phyloP scores from a whole-genome alignment of 2,113 vertebrate species.

The Bettongia penicillata region DNA sequence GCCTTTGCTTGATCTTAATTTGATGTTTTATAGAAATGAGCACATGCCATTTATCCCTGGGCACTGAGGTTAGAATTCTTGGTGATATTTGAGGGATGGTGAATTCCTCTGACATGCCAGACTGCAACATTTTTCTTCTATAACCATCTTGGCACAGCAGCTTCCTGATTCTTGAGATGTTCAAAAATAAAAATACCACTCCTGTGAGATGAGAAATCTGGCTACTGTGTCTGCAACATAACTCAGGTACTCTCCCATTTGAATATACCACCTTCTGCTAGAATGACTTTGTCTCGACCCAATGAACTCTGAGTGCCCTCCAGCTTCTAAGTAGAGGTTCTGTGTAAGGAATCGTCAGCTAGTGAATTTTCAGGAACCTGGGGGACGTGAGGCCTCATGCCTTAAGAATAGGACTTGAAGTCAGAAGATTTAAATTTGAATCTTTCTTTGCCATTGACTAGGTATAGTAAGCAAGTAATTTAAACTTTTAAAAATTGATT shows the following conservation, averaged over 20 bases:
- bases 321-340: background rate
- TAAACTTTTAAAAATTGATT: background rate
- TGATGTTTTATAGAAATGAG: conserved; percentile 4
- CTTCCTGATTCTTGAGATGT: background rate
- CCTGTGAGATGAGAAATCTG: background rate
- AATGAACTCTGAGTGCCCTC: background rate
- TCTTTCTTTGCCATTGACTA: background rate
- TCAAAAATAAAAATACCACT: background rate
- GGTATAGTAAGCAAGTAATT: background rate
- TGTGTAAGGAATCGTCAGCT: background rate
- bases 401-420: background rate
- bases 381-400: background rate
- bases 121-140: background rate
- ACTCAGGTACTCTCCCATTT: background rate
- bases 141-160: background rate
- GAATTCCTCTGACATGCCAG: background rate
- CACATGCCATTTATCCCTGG: background rate
- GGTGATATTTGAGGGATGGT: background rate
- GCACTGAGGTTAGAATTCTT: background rate
- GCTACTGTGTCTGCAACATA: background rate
- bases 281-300: background rate
- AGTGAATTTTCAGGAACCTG: background rate
- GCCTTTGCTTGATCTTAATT: conserved; percentile 21
- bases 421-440: background rate
- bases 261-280: background rate